Evolutionary conservation across 2,797 vertebrate genomes (phyloP).

Genomic region (Brachyalestes nurse): DNA sequence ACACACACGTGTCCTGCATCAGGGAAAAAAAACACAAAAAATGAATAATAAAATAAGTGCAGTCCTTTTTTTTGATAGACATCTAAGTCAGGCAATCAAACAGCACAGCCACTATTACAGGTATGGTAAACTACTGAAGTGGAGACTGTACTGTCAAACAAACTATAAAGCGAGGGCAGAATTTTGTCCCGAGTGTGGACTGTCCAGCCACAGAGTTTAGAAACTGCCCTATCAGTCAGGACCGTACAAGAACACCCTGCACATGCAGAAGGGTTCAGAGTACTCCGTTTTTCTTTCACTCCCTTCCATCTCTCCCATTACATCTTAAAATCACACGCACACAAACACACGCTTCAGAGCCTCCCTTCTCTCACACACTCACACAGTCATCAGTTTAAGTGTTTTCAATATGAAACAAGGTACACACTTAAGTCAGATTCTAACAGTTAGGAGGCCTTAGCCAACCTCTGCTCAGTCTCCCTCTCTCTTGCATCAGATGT

Average conservation of each 20-base stretch:
- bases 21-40: conserved; percentile 25
- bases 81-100: conserved; percentile 30
- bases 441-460: conserved; percentile 81
- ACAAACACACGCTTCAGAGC: conserved; percentile 61
- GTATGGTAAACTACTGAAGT: conserved; percentile 49
- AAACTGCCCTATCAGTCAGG: conserved; percentile 1
- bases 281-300: conserved; percentile 1
- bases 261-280: conserved; percentile 38
- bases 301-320: conserved; percentile 30
- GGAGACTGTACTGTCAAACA: conserved; percentile 46
- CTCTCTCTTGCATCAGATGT: conserved; percentile 64
- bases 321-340: conserved; percentile 30
- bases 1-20: conserved; percentile 39
- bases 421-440: conserved; percentile 86
- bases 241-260: conserved; percentile 41
- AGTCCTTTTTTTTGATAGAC: conserved; percentile 39
- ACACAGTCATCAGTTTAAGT: conserved; percentile 64
- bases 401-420: conserved; percentile 89
- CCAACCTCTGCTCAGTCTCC: conserved; percentile 67
- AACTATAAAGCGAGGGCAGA: conserved; percentile 39
- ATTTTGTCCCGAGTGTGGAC: conserved; percentile 22
- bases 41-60: conserved; percentile 19
- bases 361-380: conserved; percentile 35
- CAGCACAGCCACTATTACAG: conserved; percentile 44
- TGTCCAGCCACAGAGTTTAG: not conserved